A percentile compares a stretch with the other conserved stretches of the same genome.
Evolutionary conservation across 2,888 invertebrate species (phyloP).

Genomic region (Mayetiola destructor): DNA sequence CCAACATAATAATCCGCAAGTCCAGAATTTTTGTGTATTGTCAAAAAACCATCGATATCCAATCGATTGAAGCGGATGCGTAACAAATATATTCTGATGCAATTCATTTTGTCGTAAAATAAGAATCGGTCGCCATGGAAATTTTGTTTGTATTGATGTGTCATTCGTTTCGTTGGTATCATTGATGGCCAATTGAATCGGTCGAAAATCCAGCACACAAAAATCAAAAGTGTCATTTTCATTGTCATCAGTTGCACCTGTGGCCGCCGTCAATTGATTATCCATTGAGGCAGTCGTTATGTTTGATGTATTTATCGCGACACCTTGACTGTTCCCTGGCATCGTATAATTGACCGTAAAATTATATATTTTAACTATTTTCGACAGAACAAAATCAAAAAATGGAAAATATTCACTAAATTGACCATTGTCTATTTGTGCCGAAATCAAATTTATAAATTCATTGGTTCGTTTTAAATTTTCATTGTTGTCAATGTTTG

Average conservation of each 20-base stretch:
- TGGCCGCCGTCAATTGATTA: neutral
- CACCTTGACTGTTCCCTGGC: neutral
- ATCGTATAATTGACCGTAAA: neutral
- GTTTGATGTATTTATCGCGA: neutral
- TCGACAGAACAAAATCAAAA: constrained; percentile 28
- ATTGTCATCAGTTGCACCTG: constrained; percentile 1
- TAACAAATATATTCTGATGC: constrained; percentile 27
- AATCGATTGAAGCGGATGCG: constrained; percentile 31
- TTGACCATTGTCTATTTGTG: neutral
- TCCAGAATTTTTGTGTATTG: constrained; percentile 21
- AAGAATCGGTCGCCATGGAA: constrained; percentile 33
- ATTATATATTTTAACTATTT: neutral
- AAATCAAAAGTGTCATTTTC: constrained; percentile 36
- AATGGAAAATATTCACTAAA: constrained; percentile 30
- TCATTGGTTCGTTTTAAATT: constrained; percentile 1
- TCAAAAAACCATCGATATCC: constrained; percentile 29
- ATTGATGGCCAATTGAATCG: neutral
- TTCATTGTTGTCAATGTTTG: neutral
- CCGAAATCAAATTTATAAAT: constrained; percentile 3
- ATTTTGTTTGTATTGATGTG: constrained; percentile 16
- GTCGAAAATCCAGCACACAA: constrained; percentile 30
- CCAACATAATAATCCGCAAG: constrained; percentile 33
- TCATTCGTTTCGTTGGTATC: neutral
- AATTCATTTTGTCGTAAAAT: constrained; percentile 31
- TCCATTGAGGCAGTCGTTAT: neutral